Evolutionary conservation across 2,888 invertebrate species (phyloP), one percentile per base, ranked within the genome.

Genomic region (Mesochorus sp.): DNA sequence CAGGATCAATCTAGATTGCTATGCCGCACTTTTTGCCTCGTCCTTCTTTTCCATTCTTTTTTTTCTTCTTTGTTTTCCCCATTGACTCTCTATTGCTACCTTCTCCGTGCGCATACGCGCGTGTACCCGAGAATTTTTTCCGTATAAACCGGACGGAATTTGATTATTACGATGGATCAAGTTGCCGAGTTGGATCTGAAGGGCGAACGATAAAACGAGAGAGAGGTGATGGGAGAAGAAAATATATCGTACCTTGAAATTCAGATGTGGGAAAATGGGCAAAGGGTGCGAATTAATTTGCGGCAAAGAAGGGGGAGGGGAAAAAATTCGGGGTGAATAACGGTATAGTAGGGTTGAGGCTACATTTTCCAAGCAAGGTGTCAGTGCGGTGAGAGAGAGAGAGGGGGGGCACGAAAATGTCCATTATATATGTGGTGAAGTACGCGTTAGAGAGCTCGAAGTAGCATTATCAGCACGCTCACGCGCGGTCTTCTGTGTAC

Each of bases 391-490:
- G 26, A 79, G 67, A 55, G 67, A 62, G 71, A 47, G 49, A n/a
- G 39, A 26, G 39, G 53, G 49, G 42, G 44, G 34, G 49, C 24
- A 57, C 21, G 55, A 59, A 61, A 79, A 70, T n/a, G 28, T 26
- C 49, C 34, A 39, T 71, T 51, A 24, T 39, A 24, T 17, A n/a
- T 39, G 8, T 51, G n/a, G 47, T 19, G 21, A 17, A 66, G 44
- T 44, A 51, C 59, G 59, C 59, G 73, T 44, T 39, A 31, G 51
- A 26, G 17, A 34, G 37, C 76, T 80, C 79, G 84, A 86, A 85
- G 88, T 82, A 81, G 89, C 86, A 89, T 89, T 91, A 90, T 90
- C 90, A 90, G 90, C 90, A 88, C 87, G 86, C 86, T 86, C 78
- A 59, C 87, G 76, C n/a, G n/a, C 87, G 88, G 83, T 87, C 87